Percentiles rank a stretch among this genome's conserved stretches.
phyloP scores from a whole-genome alignment of 2,113 vertebrate species.

The Pipa parva region DNA sequence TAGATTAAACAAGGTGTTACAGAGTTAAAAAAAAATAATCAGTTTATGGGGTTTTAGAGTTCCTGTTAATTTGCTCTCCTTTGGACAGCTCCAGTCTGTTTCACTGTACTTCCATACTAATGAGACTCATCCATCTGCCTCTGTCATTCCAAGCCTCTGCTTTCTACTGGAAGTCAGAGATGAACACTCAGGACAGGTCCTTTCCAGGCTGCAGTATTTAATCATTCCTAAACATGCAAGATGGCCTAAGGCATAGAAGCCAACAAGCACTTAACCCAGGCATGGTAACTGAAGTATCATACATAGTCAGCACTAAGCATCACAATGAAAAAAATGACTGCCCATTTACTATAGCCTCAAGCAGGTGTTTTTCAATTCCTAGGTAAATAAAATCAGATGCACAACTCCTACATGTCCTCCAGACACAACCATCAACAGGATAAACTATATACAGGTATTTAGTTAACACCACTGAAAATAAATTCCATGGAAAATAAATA shows the following conservation, averaged over 20 bases:
- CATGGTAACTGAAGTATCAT: conserved; percentile 69
- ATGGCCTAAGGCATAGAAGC: conserved; percentile 82
- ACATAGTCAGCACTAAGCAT: conserved; percentile 67
- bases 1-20: conserved; percentile 61
- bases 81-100: conserved; percentile 81
- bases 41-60: conserved; percentile 68
- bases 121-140: conserved; percentile 86
- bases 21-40: conserved; percentile 76
- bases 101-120: conserved; percentile 77
- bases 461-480: too few relatives aligned
- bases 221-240: conserved; percentile 83
- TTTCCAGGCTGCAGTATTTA: conserved; percentile 83
- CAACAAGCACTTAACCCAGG: conserved; percentile 84
- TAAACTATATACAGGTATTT: too few relatives aligned
- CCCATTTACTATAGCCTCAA: too few relatives aligned
- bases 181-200: conserved; percentile 86
- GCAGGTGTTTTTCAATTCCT: too few relatives aligned
- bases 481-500: too few relatives aligned
- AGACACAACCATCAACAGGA: too few relatives aligned
- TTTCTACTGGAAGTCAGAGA: conserved; percentile 85
- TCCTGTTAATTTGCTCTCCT: conserved; percentile 74
- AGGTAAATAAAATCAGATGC: too few relatives aligned
- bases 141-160: conserved; percentile 79
- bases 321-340: conserved; percentile 66
- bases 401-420: too few relatives aligned